Conservation (phyloP, 2,888 invertebrate species). For the Alloplasta piceator region DNA sequence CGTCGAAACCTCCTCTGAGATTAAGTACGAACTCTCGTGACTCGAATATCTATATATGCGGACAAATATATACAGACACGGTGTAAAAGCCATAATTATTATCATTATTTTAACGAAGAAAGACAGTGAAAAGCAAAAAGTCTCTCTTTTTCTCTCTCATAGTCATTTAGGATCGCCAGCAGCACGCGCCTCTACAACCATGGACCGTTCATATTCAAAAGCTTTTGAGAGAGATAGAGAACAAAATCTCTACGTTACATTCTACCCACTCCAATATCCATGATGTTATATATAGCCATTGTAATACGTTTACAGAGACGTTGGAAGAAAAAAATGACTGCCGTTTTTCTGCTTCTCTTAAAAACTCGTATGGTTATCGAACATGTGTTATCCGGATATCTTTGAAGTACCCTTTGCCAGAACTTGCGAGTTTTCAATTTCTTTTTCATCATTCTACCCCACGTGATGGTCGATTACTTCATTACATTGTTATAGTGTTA, state of each 20-base stretch:
- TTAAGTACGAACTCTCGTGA: slow-evolving; percentile 74
- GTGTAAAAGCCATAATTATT: slow-evolving; percentile 69
- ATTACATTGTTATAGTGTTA: slow-evolving; percentile 18
- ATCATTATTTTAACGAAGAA: slow-evolving; percentile 65
- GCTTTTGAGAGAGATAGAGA: slow-evolving; percentile 41
- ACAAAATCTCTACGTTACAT: slow-evolving; percentile 59
- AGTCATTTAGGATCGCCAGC: slow-evolving; percentile 2
- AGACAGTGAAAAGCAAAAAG: slow-evolving; percentile 52
- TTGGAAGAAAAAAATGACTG: slow-evolving; percentile 27
- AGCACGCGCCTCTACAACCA: slow-evolving; percentile 56
- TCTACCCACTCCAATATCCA: slow-evolving; percentile 43
- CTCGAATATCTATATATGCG: slow-evolving; percentile 27
- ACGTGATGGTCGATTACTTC: slow-evolving; percentile 55
- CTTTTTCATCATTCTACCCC: slow-evolving; percentile 45
- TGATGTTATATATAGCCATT: slow-evolving; percentile 59
- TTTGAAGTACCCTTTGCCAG: slow-evolving; percentile 21
- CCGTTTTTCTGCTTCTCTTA: slow-evolving; percentile 28
- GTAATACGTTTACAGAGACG: slow-evolving; percentile 48
- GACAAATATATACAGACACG: background rate
- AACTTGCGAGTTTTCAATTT: slow-evolving; percentile 3
- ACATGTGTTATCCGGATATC: slow-evolving; percentile 61
- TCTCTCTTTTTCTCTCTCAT: slow-evolving; percentile 15
- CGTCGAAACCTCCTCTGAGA: slow-evolving; percentile 82
- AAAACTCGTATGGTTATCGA: slow-evolving; percentile 53
- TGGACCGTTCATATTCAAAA: slow-evolving; percentile 62